Base-by-base conservation (phyloP, 2,888 invertebrate genomes). In the Thecophora atra region DNA sequence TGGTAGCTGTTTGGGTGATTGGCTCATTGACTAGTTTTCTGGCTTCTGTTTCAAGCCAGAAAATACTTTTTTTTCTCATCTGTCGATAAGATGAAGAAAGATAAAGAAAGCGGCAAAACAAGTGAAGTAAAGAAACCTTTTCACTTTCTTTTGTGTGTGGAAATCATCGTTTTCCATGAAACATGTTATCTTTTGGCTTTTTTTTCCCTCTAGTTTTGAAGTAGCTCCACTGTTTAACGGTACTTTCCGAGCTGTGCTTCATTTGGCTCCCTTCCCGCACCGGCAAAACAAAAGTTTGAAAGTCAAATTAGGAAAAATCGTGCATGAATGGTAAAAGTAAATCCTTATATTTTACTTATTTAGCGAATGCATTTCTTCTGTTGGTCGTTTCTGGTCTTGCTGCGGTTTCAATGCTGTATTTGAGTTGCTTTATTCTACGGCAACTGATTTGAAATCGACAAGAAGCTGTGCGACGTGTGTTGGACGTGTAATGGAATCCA, bases 261-360 rank as follows among this genome's bases (percentile, higher is more conserved):
- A 47, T 51, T 51, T 52, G 30, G 28, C 47, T 51, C 37, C 11
- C 11, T 37, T 37, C 6, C 11, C 11, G 37, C 11, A 37, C 11
- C 37, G 37, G 6, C 11, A 8, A 37, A 44, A 37, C 42, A 42
- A 80, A 80, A 80, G 80, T 81, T 75, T 77, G 79, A 77, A 80
- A 80, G 81, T 78, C 77, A 76, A 80, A 80, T 81, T 78, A 76
- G 47, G 79, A 77, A 81, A 80, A 81, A 81, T 81, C 80, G 80
- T 81, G 80, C 80, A 81, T 81, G 78, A 77, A 76, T 74, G 73
- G 81, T 80, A 81, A 81, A 81, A 81, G 81, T 80, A 80, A 81
- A 37, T 78, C 75, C 68, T 58, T 54, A 21, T 24, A 24, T 54
- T 71, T 64, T 21, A 52, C 28, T 70, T 52, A 52, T 7, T 44